Evolutionary conservation across 1,140 invertebrate species (phyloP), one percentile per base, ranked within the genome.

Genomic region (Pogonomyrmex barbatus): DNA sequence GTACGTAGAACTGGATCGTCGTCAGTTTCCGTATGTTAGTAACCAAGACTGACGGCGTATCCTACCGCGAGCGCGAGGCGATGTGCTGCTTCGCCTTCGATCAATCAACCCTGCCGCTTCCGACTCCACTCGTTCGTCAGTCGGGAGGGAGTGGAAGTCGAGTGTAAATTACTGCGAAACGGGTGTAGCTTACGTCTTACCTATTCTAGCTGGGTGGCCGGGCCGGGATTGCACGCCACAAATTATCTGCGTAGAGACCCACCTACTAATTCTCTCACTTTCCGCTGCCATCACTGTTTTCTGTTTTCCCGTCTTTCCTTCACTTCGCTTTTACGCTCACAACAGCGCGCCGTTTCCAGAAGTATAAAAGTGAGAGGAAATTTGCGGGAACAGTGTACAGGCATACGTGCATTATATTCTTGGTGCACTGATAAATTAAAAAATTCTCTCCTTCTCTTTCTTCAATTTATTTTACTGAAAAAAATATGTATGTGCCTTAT

Each of bases 221-320:
- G 73, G 56, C 45, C 67, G 87, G 75, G 88, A 87, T 91, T 89
- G 86, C 90, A 91, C 52, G 90, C 77, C 90, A 86, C 90, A 91
- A 91, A 91, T 91, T 91, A 91, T 91, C 90, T 88, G 86, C 88
- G 77, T 88, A 88, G 71, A 78, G 83, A 83, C 67, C 83, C 78
- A 88, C 86, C 82, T 65, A 90, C 77, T 90, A 90, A 90, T 90
- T 88, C 87, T 83, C 78, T 88, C 73, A 77, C 71, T 71, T 88
- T 63, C 36, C 76, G 33, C 71, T 65, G 33, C 42, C 65, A 10
- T n/a, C 65, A 42, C 47, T 71, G 54, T 62, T 56, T 30, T 60
- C 65, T 8, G 10, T 65, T 8, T 8, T 58, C 36, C 12, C 33
- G 4, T 47, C 47, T 67, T 83, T 85, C 60, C 14, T 45, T 9